These are phyloP conservation scores for Gymnosoma rotundatum DNA, from an alignment of 2,888 invertebrate species.

Conservation along the genomic window DNA sequence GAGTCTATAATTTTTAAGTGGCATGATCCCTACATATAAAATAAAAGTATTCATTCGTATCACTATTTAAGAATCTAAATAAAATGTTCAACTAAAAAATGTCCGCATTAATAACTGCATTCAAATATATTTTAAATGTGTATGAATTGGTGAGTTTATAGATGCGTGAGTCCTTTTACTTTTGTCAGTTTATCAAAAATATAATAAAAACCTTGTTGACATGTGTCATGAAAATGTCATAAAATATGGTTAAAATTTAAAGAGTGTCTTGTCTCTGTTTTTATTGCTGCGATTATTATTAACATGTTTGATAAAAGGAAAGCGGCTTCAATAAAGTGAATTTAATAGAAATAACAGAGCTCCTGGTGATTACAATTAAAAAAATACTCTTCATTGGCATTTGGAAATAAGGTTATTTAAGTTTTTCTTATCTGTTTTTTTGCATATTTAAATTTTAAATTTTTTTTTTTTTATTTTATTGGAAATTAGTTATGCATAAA, in stretches of 20 bases:
- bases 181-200: constrained; percentile 59
- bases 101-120: constrained; percentile 29
- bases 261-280: constrained; percentile 29
- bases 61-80: constrained; percentile 47
- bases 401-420: too few relatives aligned
- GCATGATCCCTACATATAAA: constrained; percentile 63
- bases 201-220: constrained; percentile 62
- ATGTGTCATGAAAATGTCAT: constrained; percentile 70
- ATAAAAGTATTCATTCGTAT: not conserved
- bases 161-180: constrained; percentile 31
- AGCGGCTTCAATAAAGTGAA: constrained; percentile 46
- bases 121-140: constrained; percentile 30
- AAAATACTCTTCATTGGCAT: too few relatives aligned
- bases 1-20: constrained; percentile 57
- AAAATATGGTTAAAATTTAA: constrained; percentile 62
- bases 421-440: too few relatives aligned
- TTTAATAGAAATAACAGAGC: not conserved
- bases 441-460: too few relatives aligned
- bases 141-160: constrained; percentile 1
- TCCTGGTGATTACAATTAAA: not conserved
- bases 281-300: constrained; percentile 36
- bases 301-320: constrained; percentile 32
- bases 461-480: too few relatives aligned
- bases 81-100: constrained; percentile 32
- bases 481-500: too few relatives aligned